Conservation (phyloP, 2,888 invertebrate genomes). For the Platycheirus albimanus region DNA sequence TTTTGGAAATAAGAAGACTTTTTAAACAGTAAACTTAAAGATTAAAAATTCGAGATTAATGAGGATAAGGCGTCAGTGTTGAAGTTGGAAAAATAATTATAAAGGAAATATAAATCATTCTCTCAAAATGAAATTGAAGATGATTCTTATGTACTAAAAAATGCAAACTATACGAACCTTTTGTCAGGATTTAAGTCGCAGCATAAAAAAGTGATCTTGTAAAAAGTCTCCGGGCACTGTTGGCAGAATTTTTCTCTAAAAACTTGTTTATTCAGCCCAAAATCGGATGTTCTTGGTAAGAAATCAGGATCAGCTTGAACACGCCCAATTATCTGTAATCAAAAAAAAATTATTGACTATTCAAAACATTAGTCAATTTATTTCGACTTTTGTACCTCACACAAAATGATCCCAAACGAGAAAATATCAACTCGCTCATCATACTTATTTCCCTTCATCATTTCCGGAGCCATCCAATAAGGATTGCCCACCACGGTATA, state of each 20-base stretch:
- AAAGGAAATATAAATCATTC: too few species aligned
- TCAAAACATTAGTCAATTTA: neutral
- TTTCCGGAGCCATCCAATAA: slow-evolving; percentile 99
- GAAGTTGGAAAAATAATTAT: too few species aligned
- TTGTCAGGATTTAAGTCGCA: slow-evolving; percentile 95
- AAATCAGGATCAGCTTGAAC: slow-evolving; percentile 98
- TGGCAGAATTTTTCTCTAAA: slow-evolving; percentile 94
- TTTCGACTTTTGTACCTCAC: slow-evolving; percentile 87
- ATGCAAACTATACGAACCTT: slow-evolving; percentile 84
- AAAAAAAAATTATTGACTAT: neutral
- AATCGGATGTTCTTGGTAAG: slow-evolving; percentile 94
- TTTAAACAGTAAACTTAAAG: too few species aligned
- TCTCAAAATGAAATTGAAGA: too few species aligned
- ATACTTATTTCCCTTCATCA: slow-evolving; percentile 98
- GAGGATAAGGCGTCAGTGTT: too few species aligned
- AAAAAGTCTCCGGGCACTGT: slow-evolving; percentile 93
- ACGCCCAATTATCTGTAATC: slow-evolving; percentile 92
- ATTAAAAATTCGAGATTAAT: too few species aligned
- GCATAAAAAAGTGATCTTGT: slow-evolving; percentile 93
- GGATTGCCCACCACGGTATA: slow-evolving; percentile 98
- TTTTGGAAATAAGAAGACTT: too few species aligned
- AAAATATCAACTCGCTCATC: slow-evolving; percentile 98
- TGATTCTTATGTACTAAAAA: too few species aligned
- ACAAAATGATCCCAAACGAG: slow-evolving; percentile 96
- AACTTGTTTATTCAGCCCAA: slow-evolving; percentile 93